These are phyloP conservation scores for Noctua comes DNA, from an alignment of 2,888 invertebrate genomes.

Conservation along the genomic window DNA sequence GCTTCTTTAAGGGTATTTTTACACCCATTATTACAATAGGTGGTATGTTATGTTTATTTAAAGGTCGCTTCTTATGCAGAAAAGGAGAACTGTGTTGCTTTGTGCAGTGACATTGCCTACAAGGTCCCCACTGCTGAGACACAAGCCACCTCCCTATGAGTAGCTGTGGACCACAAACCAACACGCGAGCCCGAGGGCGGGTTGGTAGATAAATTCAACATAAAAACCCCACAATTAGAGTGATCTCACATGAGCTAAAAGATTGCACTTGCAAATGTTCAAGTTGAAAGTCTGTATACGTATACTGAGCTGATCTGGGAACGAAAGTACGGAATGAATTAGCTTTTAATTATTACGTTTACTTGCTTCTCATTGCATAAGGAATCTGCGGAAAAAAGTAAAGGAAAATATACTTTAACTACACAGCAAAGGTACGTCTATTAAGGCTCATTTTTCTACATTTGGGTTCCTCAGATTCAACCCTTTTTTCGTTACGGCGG, in stretches of 20 bases:
- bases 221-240: slow-evolving; percentile 19
- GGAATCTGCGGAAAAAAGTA: neutral
- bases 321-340: slow-evolving; percentile 48
- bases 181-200: too few species aligned
- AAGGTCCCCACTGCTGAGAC: neutral
- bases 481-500: too few species aligned
- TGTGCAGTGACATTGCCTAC: too few species aligned
- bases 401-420: neutral
- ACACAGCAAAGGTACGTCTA: neutral
- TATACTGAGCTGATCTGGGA: slow-evolving; percentile 24
- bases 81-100: too few species aligned
- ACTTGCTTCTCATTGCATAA: neutral
- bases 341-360: neutral
- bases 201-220: neutral
- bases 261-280: slow-evolving; percentile 42
- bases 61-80: too few species aligned
- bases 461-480: too few species aligned
- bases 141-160: neutral
- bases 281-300: slow-evolving; percentile 23
- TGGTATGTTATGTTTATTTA: too few species aligned
- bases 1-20: too few species aligned
- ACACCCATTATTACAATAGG: too few species aligned
- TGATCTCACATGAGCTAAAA: slow-evolving; percentile 1
- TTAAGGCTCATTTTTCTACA: neutral
- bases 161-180: too few species aligned